Evolutionary conservation across 2,113 vertebrate genomes (phyloP), one percentile per base, ranked within the genome.

Genomic region (Colaptes auratus): DNA sequence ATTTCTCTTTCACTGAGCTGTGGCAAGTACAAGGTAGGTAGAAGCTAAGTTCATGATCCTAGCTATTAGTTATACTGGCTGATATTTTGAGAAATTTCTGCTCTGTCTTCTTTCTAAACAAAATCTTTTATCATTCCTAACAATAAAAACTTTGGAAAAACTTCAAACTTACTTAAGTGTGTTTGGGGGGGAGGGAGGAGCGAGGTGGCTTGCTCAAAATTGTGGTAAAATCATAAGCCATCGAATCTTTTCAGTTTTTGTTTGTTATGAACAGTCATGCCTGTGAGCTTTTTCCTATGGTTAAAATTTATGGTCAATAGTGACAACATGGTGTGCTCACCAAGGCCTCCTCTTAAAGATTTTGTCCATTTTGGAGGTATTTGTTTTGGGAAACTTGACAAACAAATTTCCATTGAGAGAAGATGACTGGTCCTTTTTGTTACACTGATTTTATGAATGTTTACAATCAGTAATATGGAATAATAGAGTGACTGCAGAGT

Each of bases 1-100:
- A 98, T 99, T 85, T 98, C 98, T 59, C 97, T 99, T 69, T 98
- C 99, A 18, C 91, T 98, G 95, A 98, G 98, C 98, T 98, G 98
- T 71, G 98, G 99, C 15, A 99, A 99, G 87, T 98, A 98, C 90
- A 97, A 99, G 98, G 99, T 99, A 94, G 18, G 93, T 82, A 44
- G 56, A 66, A 85, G n/a, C 42, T 76, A 18, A 59, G 25, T 66
- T 89, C 4, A 0, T 63, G 17, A 25, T 79, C 10, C 12, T 61
- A 73, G 28, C 35, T 78, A 5, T 64, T 61, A 28, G 14, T 50
- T 74, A 12, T 64, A 16, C 36, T 53, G 39, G 11, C 15, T 82
- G 88, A 67, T 73, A n/a, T 53, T 59, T 28, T 83, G 42, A 19
- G 14, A 33, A 59, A 67, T 9, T 61, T 86, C 33, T 92, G 12